Base-by-base conservation (phyloP, 2,113 vertebrate species). In the Gnathonemus longibarbis region DNA sequence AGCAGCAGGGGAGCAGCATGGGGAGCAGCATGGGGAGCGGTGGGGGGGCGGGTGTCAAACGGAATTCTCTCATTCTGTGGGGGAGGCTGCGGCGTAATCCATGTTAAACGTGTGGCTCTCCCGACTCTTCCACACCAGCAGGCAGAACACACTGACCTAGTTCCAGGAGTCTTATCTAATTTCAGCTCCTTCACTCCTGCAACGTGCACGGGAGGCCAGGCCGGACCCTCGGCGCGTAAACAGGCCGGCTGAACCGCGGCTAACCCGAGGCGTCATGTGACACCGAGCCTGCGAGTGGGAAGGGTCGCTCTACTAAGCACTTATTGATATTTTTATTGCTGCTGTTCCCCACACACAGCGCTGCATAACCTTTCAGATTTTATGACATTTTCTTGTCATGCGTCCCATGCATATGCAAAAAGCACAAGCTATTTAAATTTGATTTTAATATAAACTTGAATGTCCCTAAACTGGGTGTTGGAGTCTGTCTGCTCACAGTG, bases 141-240 rank as follows among this genome's bases (percentile, higher is more conserved):
- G 49, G 42, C 92, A 90, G 85, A 92, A 92, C 92, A 94, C 66
- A 94, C 90, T 93, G 94, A 93, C 92, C 94, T 90, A 94, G 39
- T 94, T 94, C 89, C 88, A 88, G 88, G 91, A 90, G 91, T 92
- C 93, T 85, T 93, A 91, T 93, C 85, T 50, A n/a, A 88, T 70
- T 90, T 90, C 89, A 21, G 66, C 35, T 35, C 85, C 85, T 53
- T 27, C 27, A 17, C 50, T 53, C 27, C 49, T 35, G n/a, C 85
- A 15, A 27, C 19, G 13, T 17, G 85, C 49, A 87, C 5, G 4
- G 15, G 27, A 35, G 48, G 49, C 48, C 15, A 19, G 48, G 49
- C 48, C 27, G n/a, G 74, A 74, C 49, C 39, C 19, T 83, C 27
- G 9, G 66, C n/a, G 15, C 21, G 27, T 89, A 89, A 85, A 70